Evolutionary conservation across 2,888 invertebrate genomes (phyloP).

Genomic region (Phortica magna): DNA sequence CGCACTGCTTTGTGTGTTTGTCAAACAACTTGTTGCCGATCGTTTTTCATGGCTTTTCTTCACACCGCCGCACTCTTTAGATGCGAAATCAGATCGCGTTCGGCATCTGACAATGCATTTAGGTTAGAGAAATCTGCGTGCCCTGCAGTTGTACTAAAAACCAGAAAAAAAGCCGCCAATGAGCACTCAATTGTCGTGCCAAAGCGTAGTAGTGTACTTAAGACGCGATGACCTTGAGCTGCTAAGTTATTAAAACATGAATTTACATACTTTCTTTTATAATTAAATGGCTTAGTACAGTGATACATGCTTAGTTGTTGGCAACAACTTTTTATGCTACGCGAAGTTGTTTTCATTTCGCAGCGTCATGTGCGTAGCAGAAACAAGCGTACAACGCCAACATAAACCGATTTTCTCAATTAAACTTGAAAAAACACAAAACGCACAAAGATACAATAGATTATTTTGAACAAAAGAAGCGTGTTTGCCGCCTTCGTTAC

Average conservation of each 20-base stretch:
- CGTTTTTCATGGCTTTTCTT: background rate
- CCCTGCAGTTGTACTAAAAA: background rate
- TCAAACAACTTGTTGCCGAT: constrained; percentile 11
- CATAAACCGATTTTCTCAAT: constrained; percentile 71
- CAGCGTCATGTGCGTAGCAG: constrained; percentile 6
- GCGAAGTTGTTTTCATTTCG: background rate
- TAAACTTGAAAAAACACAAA: constrained; percentile 55
- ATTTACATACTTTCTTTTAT: no score
- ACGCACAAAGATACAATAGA: constrained; percentile 15
- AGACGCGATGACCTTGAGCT: no score
- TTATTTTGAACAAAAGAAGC: background rate
- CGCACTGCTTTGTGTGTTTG: background rate
- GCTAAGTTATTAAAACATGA: no score
- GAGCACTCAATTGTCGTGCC: no score
- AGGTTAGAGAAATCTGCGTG: constrained; percentile 66
- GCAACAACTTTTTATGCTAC: no score
- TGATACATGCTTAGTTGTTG: no score
- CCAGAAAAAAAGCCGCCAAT: no score
- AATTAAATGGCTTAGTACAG: no score
- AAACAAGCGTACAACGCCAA: constrained; percentile 4
- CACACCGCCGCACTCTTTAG: background rate
- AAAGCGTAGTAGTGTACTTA: no score
- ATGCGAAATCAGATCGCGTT: constrained; percentile 45
- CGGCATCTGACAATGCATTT: constrained; percentile 51
- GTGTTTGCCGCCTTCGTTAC: constrained; percentile 38